Conservation (phyloP, 2,113 vertebrate species). For the Sceloporus undulatus region DNA sequence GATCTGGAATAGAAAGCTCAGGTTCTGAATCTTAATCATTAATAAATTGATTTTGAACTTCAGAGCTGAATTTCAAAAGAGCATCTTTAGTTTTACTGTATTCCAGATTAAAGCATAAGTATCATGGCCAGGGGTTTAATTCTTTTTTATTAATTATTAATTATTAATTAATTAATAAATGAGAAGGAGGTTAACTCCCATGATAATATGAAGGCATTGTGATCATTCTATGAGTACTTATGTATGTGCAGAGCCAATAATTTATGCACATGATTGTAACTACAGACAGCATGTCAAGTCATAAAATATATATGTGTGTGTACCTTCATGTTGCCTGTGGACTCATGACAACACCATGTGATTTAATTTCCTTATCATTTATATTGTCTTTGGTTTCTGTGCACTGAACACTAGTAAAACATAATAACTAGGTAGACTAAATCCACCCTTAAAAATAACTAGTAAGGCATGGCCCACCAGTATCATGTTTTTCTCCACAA, state of each 20-base stretch:
- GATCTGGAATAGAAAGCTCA: background rate
- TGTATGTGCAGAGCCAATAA: background rate
- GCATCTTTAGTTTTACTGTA: background rate
- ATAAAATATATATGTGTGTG: background rate
- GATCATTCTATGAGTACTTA: background rate
- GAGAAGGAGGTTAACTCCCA: background rate
- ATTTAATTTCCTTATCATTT: background rate
- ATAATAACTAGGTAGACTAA: background rate
- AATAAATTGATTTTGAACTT: background rate
- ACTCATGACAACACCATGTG: background rate
- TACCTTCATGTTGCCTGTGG: too few relatives aligned
- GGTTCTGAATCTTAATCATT: background rate
- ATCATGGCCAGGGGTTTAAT: background rate
- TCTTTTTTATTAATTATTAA: too few relatives aligned
- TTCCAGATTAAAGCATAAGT: background rate
- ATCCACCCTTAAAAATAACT: background rate
- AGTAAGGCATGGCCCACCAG: background rate
- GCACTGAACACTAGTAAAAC: background rate
- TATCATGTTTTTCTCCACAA: constrained; percentile 5
- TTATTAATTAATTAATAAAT: too few relatives aligned
- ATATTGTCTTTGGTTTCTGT: background rate
- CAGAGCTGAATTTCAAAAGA: background rate
- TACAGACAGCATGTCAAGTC: background rate
- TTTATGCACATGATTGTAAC: background rate
- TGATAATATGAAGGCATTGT: background rate